Evolutionary conservation across 2,113 vertebrate species (phyloP).

Genomic region (Tylochromis polylepis): DNA sequence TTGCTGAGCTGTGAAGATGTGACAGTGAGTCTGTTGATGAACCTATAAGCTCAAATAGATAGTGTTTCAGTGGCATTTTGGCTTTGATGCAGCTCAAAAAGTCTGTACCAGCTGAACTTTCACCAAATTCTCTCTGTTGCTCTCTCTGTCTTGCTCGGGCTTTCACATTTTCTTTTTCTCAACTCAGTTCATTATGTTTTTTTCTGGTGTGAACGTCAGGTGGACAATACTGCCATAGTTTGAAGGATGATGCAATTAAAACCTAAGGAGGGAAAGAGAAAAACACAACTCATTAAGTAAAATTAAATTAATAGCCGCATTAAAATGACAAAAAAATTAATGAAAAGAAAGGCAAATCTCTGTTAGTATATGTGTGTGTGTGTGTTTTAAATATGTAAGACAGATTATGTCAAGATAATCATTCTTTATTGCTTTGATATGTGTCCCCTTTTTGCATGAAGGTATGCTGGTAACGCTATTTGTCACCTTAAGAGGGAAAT

Average conservation of each 20-base stretch:
- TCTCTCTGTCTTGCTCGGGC: not conserved
- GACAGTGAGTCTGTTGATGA: constrained; percentile 35
- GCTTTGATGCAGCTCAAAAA: not conserved
- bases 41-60: not conserved
- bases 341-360: not conserved
- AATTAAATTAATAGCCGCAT: not conserved
- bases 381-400: not conserved
- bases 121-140: not conserved
- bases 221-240: not conserved
- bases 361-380: not conserved
- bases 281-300: not conserved
- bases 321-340: not conserved
- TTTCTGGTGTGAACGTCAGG: not conserved
- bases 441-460: not conserved
- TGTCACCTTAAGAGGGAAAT: not conserved
- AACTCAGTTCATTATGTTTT: not conserved
- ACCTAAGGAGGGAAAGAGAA: not conserved
- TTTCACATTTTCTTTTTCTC: not conserved
- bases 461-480: not conserved
- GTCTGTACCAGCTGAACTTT: not conserved
- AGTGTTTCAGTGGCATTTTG: not conserved
- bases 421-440: not conserved
- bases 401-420: not conserved
- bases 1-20: constrained; percentile 11
- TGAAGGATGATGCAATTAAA: not conserved